Conservation (phyloP, 2,888 invertebrate genomes). For the Sphaerophoria taeniata region DNA sequence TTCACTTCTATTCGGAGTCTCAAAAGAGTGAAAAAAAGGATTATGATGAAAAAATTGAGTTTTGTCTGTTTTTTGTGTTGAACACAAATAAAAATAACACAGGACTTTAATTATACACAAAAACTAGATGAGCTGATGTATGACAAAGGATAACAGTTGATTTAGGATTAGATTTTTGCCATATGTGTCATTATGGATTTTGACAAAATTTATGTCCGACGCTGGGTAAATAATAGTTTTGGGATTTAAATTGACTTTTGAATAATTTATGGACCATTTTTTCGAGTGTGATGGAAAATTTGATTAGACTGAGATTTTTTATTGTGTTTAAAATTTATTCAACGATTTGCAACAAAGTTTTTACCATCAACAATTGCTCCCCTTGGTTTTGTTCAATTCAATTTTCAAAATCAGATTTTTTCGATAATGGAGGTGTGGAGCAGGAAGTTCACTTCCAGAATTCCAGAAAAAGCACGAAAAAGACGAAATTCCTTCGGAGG, state of each 20-base stretch:
- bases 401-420: too few species aligned
- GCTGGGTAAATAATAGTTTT: conserved; percentile 33
- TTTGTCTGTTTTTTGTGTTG: neutral
- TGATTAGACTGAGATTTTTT: neutral
- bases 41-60: conserved; percentile 25
- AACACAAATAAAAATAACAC: neutral
- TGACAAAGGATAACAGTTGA: conserved; percentile 30
- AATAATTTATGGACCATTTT: conserved; percentile 16
- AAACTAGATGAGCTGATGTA: neutral
- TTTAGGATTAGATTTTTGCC: conserved; percentile 38
- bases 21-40: neutral
- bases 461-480: neutral
- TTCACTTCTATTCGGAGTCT: neutral
- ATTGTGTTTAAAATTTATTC: neutral
- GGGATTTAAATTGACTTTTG: conserved; percentile 9
- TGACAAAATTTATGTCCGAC: conserved; percentile 16
- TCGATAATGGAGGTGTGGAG: too few species aligned
- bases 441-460: too few species aligned
- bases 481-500: neutral
- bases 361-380: too few species aligned
- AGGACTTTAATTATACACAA: conserved; percentile 43
- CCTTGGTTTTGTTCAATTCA: too few species aligned
- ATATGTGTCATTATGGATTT: conserved; percentile 30
- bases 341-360: neutral
- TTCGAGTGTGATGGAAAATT: neutral